Conservation (phyloP, 2,888 invertebrate genomes). For the Abrostola tripartita region DNA sequence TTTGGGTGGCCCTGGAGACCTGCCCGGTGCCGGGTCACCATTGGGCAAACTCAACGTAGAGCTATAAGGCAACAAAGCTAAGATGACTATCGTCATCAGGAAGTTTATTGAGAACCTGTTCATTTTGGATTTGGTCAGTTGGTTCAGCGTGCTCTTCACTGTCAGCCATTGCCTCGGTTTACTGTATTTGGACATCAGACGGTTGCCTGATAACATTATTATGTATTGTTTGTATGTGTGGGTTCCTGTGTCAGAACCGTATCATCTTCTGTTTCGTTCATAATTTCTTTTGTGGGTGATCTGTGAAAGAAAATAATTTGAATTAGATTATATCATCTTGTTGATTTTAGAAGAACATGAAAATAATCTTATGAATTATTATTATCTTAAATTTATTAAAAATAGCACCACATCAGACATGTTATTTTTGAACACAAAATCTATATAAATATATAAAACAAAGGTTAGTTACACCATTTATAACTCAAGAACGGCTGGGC, state of each 20-base stretch:
- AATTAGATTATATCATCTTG: not conserved
- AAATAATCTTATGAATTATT: no score
- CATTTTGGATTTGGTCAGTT: slow-evolving; percentile 71
- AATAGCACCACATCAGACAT: no score
- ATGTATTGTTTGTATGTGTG: slow-evolving; percentile 25
- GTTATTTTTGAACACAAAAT: no score
- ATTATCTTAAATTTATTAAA: no score
- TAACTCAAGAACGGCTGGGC: no score
- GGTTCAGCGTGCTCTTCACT: slow-evolving; percentile 59
- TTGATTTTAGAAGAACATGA: no score
- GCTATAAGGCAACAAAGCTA: slow-evolving; percentile 80
- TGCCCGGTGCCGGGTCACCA: slow-evolving; percentile 90
- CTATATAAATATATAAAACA: no score
- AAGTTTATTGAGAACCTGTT: slow-evolving; percentile 63
- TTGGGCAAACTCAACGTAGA: slow-evolving; percentile 81
- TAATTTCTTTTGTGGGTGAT: slow-evolving; percentile 47
- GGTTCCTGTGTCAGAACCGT: slow-evolving; percentile 16
- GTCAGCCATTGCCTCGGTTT: slow-evolving; percentile 52
- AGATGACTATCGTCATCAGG: slow-evolving; percentile 69
- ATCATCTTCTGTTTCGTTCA: slow-evolving; percentile 37
- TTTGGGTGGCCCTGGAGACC: slow-evolving; percentile 90
- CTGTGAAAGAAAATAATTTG: slow-evolving; percentile 51
- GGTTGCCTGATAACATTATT: slow-evolving; percentile 57
- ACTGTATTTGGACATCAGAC: slow-evolving; percentile 41
- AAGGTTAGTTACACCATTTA: no score